Base-by-base conservation (phyloP, 2,113 vertebrate genomes). In the Corythaeola cristata region DNA sequence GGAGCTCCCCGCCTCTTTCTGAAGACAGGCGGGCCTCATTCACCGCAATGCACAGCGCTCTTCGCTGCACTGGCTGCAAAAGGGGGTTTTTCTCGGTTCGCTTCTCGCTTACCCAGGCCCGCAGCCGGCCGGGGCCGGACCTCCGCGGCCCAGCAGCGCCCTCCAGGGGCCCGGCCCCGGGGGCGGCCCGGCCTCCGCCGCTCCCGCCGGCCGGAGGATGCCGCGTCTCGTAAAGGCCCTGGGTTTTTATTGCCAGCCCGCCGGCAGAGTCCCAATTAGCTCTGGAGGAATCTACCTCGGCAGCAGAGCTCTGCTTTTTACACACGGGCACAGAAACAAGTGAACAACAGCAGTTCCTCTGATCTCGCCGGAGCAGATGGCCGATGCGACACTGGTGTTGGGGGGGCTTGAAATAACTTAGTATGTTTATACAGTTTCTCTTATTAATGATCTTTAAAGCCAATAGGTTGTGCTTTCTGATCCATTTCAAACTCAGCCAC, bases 321-420 rank as follows among this genome's bases (percentile, higher is more conserved):
- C 47, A n/a, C 26, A 4, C 0, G 26, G 73, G 13, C 6, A 3
- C 67, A 68, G 73, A 28, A 50, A 15, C 19, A 39, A 41, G 30
- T 0, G 26, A 67, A 9, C 30, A 37, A 5, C 16, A 2, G 0
- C 0, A 1, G 45, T 35, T 71, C 73, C 63, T 86, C 67, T 72
- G 30, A 26, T 78, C 30, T 24, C 0, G 0, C 72, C 60, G 23
- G 53, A 55, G 75, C 35, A 44, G 67, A 41, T 53, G 82, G 37
- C 73, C 7, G 17, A 5, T 37, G 13, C 1, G 5, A 72, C 50
- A 37, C 35, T 12, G 26, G 30, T 4, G 1, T 50, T 64, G 0
- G 0, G 37, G 59, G 47, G 44, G 33, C 52, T 64, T 53, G 33
- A 35, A 53, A 35, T 59, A 64, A 60, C 37, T 58, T 35, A 4